phyloP scores from a whole-genome alignment of 1,140 invertebrate genomes.

The Panagrolaimus sp. region DNA sequence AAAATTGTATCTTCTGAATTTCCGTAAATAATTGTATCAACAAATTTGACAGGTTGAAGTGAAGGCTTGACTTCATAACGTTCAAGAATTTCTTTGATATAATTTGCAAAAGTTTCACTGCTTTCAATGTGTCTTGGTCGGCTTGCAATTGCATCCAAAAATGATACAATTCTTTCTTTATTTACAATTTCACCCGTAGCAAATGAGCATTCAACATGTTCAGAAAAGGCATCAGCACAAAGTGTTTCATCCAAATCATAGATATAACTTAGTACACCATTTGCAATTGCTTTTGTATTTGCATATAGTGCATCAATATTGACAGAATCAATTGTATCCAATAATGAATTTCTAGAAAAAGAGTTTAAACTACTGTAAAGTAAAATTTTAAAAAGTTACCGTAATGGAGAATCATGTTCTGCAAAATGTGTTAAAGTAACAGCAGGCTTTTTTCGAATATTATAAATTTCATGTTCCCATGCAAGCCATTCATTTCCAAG shows the following conservation, averaged over 20 bases:
- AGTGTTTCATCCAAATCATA: slow-evolving; percentile 68
- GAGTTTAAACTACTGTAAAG: background rate
- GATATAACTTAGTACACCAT: slow-evolving; percentile 75
- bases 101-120: slow-evolving; percentile 17
- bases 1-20: slow-evolving; percentile 43
- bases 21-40: slow-evolving; percentile 21
- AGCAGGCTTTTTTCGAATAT: slow-evolving; percentile 79
- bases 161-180: background rate
- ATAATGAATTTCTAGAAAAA: slow-evolving; percentile 59
- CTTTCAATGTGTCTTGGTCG: slow-evolving; percentile 15
- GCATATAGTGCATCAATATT: slow-evolving; percentile 65
- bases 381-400: slow-evolving; percentile 46
- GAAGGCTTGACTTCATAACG: slow-evolving; percentile 19
- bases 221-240: slow-evolving; percentile 70
- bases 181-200: background rate
- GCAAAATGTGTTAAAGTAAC: slow-evolving; percentile 79
- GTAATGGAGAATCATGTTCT: slow-evolving; percentile 58
- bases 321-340: slow-evolving; percentile 60
- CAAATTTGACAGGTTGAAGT: slow-evolving; percentile 30
- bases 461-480: slow-evolving; percentile 96
- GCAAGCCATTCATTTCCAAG: slow-evolving; percentile 82
- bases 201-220: background rate
- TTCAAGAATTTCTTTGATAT: slow-evolving; percentile 33
- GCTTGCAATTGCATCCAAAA: slow-evolving; percentile 31
- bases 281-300: slow-evolving; percentile 73